A percentile compares a stretch with the other conserved stretches of the same genome.
These are phyloP conservation scores for Indicator indicator DNA, from an alignment of 2,113 vertebrate species.

Conservation along the genomic window DNA sequence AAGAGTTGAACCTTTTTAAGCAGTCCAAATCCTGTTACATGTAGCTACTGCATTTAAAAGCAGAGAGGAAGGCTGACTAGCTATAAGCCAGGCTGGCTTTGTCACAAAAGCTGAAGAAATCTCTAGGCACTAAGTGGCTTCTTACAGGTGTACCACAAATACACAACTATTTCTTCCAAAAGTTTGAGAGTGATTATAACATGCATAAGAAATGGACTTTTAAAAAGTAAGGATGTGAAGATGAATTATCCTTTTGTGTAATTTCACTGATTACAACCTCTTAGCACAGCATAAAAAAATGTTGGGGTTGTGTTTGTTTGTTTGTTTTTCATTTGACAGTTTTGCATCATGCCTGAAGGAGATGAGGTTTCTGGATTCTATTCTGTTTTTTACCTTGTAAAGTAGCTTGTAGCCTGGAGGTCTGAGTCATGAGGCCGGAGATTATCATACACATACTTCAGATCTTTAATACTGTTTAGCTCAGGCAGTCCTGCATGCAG, in stretches of 20 bases:
- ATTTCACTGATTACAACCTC: neutral
- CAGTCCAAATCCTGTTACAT: neutral
- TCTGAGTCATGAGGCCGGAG: conserved; percentile 86
- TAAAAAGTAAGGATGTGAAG: neutral
- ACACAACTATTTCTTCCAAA: neutral
- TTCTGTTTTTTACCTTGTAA: conserved; percentile 82
- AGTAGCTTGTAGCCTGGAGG: conserved; percentile 87
- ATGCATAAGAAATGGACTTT: neutral
- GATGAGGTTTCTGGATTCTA: neutral
- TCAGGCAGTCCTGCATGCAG: conserved; percentile 85
- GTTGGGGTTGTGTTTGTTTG: neutral
- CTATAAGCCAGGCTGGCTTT: neutral
- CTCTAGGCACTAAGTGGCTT: neutral
- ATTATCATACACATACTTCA: conserved; percentile 86
- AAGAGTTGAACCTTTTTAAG: neutral
- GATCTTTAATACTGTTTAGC: conserved; percentile 80
- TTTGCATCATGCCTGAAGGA: neutral
- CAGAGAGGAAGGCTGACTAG: neutral
- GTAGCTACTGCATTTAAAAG: neutral
- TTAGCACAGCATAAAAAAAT: neutral
- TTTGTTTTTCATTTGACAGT: too few species aligned
- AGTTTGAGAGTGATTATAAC: neutral
- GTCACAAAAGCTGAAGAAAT: neutral
- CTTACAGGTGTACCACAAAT: neutral
- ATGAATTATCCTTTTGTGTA: neutral